Evolutionary conservation across 2,888 invertebrate species (phyloP).

Genomic region (Epistrophe grossulariae): DNA sequence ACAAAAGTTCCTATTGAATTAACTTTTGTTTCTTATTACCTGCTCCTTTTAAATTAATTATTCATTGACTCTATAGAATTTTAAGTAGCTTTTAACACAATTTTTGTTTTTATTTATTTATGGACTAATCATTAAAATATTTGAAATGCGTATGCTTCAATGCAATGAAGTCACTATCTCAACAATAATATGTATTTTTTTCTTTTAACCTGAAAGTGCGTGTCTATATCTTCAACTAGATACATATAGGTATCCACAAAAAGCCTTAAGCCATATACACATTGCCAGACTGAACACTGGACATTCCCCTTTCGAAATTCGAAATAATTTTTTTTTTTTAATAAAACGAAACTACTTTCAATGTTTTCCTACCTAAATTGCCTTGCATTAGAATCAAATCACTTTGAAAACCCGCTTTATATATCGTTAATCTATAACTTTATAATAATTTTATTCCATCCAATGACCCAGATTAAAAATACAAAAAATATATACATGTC

Average conservation of each 20-base stretch:
- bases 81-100: no score
- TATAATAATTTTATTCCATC: constrained; percentile 46
- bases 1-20: no score
- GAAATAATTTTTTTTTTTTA: not conserved
- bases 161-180: no score
- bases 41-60: no score
- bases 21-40: no score
- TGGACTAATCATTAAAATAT: no score
- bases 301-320: constrained; percentile 5
- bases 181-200: not conserved
- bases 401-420: not conserved
- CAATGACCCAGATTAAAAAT: constrained; percentile 57
- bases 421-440: not conserved
- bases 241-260: no score
- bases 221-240: not conserved
- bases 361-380: constrained; percentile 15
- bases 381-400: constrained; percentile 18
- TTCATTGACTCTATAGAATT: no score
- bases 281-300: no score
- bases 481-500: not conserved
- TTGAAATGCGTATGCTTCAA: no score
- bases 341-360: constrained; percentile 19
- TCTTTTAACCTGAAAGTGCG: not conserved
- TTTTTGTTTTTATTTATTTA: no score
- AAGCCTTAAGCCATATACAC: not conserved